phyloP scores from a whole-genome alignment of 37 sponge, comb jelly and placozoan species.

The Eunapius fragilis region DNA sequence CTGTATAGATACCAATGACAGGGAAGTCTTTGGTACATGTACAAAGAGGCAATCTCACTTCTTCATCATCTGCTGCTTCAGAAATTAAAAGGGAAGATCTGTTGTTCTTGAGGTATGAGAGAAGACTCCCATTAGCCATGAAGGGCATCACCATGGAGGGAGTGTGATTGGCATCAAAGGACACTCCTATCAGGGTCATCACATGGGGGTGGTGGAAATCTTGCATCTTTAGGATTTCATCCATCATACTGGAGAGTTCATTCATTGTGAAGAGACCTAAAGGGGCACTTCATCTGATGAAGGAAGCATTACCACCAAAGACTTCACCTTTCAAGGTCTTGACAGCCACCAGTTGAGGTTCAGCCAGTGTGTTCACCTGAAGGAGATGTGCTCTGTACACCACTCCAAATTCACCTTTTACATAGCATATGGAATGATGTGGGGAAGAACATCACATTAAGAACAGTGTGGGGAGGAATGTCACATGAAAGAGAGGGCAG shows the following conservation, averaged over 20 bases:
- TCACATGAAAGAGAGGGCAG: too few species aligned
- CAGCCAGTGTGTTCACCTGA: not conserved
- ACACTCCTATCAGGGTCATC: conserved; percentile 50
- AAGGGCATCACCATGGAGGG: conserved; percentile 37
- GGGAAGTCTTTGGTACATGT: too few species aligned
- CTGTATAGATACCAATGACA: too few species aligned
- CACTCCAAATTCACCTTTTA: conserved; percentile 60
- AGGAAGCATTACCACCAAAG: not conserved
- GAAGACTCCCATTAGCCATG: conserved; percentile 56
- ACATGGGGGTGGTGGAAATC: conserved; percentile 37
- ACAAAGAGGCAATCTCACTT: too few species aligned
- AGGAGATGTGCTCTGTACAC: conserved; percentile 49
- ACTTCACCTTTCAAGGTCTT: conserved; percentile 54
- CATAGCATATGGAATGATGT: not conserved
- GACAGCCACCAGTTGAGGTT: conserved; percentile 36
- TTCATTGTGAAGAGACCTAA: conserved; percentile 20
- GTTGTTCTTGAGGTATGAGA: conserved; percentile 40
- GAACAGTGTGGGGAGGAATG: too few species aligned
- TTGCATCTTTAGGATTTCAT: conserved; percentile 42
- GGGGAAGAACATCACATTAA: too few species aligned
- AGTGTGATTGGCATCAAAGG: conserved; percentile 4
- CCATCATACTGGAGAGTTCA: conserved; percentile 17
- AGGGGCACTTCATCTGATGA: too few species aligned
- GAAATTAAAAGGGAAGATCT: not conserved
- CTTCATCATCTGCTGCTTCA: not conserved